These are phyloP conservation scores for Whitmania pigra DNA, from an alignment of 1,140 invertebrate genomes.

Conservation along the genomic window DNA sequence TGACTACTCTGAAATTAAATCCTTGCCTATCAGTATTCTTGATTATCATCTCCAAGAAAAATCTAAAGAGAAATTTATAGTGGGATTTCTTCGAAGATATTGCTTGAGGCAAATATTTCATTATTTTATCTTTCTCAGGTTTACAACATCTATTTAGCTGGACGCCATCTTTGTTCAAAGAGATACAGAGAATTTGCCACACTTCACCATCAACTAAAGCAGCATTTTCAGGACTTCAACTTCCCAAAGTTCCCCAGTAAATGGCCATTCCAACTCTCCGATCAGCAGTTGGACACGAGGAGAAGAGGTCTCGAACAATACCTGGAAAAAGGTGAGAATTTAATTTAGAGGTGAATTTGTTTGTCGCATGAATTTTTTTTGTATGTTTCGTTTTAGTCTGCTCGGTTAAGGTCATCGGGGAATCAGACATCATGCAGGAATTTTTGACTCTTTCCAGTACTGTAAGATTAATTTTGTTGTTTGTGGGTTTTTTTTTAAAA, in stretches of 20 bases:
- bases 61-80: constrained; percentile 78
- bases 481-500: too few relatives aligned
- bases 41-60: constrained; percentile 72
- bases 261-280: constrained; percentile 64
- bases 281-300: constrained; percentile 87
- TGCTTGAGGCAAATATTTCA: too few relatives aligned
- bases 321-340: constrained; percentile 61
- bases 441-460: constrained; percentile 51
- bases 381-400: constrained; percentile 53
- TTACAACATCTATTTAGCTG: constrained; percentile 98
- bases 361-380: not conserved
- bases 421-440: constrained; percentile 91
- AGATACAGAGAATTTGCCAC: constrained; percentile 88
- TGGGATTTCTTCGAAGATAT: constrained; percentile 33
- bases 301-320: constrained; percentile 89
- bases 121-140: constrained; percentile 43
- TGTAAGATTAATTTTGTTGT: constrained; percentile 40
- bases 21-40: constrained; percentile 91
- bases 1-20: constrained; percentile 94
- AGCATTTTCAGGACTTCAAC: constrained; percentile 90
- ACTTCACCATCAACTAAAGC: constrained; percentile 75
- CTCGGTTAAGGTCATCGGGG: constrained; percentile 90
- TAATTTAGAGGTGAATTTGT: not conserved
- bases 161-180: constrained; percentile 84
- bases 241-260: constrained; percentile 93